A percentile compares a stretch with the other conserved stretches of the same genome.
These are phyloP conservation scores for Sphenopsis melanotis DNA, from an alignment of 2,797 vertebrate genomes.

Conservation along the genomic window DNA sequence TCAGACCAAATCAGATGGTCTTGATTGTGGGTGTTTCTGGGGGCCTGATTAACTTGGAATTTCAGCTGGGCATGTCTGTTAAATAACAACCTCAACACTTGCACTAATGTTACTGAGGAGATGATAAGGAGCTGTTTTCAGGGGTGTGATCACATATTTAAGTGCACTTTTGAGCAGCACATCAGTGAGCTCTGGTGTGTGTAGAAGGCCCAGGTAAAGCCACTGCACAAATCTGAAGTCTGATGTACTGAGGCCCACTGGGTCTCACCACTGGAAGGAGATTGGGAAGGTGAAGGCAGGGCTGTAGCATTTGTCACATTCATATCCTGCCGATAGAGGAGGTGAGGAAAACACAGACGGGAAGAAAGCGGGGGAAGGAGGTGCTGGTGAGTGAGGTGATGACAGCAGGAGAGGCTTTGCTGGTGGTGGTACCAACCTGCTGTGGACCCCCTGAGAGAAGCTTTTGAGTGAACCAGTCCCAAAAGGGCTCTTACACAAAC, in stretches of 20 bases:
- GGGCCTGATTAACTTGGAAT: not conserved
- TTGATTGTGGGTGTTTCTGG: not conserved
- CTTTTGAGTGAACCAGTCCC: fast-evolving
- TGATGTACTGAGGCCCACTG: not conserved
- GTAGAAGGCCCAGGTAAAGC: not conserved
- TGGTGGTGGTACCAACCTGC: not conserved
- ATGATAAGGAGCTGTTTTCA: not conserved
- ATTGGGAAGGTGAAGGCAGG: not conserved
- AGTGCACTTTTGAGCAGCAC: not conserved
- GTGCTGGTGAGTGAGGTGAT: not conserved
- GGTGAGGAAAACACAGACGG: not conserved
- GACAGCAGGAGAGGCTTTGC: not conserved
- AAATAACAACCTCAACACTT: not conserved
- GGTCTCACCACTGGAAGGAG: not conserved
- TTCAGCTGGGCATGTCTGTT: not conserved
- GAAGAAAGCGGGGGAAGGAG: not conserved
- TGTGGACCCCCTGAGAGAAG: not conserved
- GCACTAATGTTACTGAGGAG: not conserved
- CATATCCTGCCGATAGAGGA: not conserved
- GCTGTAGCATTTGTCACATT: not conserved
- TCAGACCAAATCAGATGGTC: not conserved
- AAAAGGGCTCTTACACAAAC: not conserved
- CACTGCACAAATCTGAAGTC: fast-evolving
- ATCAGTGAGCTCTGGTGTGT: not conserved
- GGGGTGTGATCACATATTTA: not conserved